These are phyloP conservation scores for Hippopotamyrus pictus DNA, from an alignment of 2,797 vertebrate genomes.

Conservation along the genomic window DNA sequence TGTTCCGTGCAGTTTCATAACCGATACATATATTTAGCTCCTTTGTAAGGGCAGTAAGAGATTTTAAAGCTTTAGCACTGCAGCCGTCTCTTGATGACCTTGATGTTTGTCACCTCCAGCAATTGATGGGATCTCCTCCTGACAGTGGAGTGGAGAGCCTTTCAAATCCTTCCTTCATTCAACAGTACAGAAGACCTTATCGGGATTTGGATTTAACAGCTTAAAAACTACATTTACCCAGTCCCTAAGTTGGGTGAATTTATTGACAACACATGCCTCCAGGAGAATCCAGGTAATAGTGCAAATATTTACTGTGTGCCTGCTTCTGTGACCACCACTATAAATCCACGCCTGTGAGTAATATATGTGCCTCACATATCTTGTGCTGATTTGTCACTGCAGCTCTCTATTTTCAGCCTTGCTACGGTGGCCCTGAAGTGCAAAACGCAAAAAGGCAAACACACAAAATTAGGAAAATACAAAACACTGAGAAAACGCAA, in stretches of 20 bases:
- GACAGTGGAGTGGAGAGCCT: background rate
- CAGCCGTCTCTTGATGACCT: background rate
- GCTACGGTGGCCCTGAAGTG: background rate
- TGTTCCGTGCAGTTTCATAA: background rate
- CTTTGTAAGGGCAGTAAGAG: background rate
- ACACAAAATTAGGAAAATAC: background rate
- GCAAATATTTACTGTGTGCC: conserved; percentile 6
- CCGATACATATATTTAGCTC: background rate
- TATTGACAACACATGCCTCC: background rate
- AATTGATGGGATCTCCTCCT: conserved; percentile 1
- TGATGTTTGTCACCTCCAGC: background rate
- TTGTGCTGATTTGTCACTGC: conserved; percentile 1
- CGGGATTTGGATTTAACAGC: background rate
- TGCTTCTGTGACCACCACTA: background rate
- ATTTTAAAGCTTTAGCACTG: background rate
- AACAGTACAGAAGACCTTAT: background rate
- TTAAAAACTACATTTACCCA: conserved; percentile 3
- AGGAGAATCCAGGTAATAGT: background rate
- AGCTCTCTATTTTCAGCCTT: background rate
- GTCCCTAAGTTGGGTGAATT: background rate
- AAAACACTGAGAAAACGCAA: background rate
- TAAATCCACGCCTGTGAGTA: background rate
- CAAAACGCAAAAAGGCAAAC: background rate
- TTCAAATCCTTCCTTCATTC: background rate
- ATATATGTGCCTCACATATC: background rate